Conservation (phyloP, 2,113 vertebrate genomes). For the Oceanites oceanicus region DNA sequence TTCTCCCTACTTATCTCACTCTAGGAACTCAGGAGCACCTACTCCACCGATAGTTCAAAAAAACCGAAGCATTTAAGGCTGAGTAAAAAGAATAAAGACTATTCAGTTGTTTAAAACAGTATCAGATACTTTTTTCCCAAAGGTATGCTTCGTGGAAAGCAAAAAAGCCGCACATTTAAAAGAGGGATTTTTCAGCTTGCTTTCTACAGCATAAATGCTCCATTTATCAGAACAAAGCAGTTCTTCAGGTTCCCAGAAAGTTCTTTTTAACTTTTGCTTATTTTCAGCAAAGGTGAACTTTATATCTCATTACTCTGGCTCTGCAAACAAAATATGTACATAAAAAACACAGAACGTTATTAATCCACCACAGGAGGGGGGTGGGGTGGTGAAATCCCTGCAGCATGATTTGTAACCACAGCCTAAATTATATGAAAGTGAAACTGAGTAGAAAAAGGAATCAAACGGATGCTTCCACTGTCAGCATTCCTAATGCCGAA, state of each 20-base stretch:
- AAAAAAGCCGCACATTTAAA: background rate
- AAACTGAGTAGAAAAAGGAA: conserved; percentile 44
- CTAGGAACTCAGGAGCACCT: background rate
- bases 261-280: background rate
- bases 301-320: background rate
- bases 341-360: background rate
- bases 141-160: background rate
- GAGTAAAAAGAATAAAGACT: background rate
- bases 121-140: conserved; percentile 13
- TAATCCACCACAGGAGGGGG: background rate
- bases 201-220: background rate
- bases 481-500: background rate
- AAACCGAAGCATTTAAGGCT: background rate
- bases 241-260: background rate
- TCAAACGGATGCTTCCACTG: background rate
- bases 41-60: background rate
- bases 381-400: background rate
- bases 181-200: background rate
- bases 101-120: background rate
- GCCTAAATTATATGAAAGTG: background rate
- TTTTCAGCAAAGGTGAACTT: background rate
- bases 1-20: background rate
- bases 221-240: background rate
- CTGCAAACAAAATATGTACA: background rate
- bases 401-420: background rate